Evolutionary conservation across 2,113 vertebrate genomes (phyloP).

Genomic region (Phocoena phocoena): DNA sequence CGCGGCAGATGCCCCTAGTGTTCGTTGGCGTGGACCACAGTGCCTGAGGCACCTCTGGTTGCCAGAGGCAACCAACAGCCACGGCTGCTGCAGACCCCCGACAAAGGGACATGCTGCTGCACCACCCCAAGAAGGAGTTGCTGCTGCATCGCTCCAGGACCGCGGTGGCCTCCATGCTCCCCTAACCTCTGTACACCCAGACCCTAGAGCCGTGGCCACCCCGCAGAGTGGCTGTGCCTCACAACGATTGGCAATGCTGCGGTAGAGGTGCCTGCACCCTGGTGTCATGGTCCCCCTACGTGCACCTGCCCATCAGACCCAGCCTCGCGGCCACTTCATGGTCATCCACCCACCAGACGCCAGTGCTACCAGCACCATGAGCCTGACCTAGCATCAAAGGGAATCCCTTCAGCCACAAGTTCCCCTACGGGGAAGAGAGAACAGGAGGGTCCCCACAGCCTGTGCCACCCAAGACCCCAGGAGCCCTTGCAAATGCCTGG

Average conservation of each 20-base stretch:
- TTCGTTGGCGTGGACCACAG: no score
- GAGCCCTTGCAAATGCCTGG: no score
- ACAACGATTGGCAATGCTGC: not conserved
- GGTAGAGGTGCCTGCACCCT: not conserved
- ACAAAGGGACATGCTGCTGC: not conserved
- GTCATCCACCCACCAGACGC: no score
- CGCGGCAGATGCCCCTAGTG: no score
- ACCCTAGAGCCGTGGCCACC: not conserved
- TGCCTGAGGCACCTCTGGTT: no score
- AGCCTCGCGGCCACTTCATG: not conserved
- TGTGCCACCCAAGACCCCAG: no score
- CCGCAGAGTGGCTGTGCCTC: not conserved
- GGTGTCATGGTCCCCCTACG: accelerated
- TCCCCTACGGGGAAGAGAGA: no score
- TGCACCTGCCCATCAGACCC: not conserved
- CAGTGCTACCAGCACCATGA: not conserved
- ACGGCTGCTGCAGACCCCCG: not conserved
- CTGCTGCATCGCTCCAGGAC: not conserved
- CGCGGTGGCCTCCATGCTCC: not conserved
- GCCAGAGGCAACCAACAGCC: not conserved
- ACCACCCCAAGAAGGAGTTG: no score
- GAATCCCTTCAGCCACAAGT: no score
- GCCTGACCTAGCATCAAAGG: not conserved
- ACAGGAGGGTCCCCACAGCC: no score
- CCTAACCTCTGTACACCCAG: not conserved